Conservation (phyloP, 2,113 vertebrate species). For the Nycticryphes semicollaris region DNA sequence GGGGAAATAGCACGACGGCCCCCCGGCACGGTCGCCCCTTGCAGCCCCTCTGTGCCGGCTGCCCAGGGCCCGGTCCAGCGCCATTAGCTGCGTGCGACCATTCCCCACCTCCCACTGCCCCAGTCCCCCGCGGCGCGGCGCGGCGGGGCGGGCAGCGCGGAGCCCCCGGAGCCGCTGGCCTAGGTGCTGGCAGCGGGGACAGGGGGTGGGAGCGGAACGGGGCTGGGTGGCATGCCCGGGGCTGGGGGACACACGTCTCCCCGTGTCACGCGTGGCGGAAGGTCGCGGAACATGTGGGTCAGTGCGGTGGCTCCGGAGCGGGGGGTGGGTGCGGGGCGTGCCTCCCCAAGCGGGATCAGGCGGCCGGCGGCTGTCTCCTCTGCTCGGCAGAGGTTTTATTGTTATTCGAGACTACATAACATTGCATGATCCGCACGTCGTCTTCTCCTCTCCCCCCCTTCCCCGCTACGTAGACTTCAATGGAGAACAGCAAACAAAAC, state of each 20-base stretch:
- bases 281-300: conserved; percentile 36
- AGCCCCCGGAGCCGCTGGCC: background rate
- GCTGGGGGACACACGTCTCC: background rate
- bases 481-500: background rate
- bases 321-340: conserved; percentile 24
- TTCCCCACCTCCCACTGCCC: background rate
- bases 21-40: background rate
- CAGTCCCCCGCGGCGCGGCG: background rate
- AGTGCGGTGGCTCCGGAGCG: conserved; percentile 20
- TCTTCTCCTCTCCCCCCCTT: background rate
- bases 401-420: background rate
- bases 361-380: background rate
- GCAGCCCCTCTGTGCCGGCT: background rate
- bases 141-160: background rate
- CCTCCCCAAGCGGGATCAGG: background rate
- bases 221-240: background rate
- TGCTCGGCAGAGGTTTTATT: background rate
- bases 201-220: no score
- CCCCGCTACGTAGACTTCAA: background rate
- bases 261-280: background rate
- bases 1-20: background rate
- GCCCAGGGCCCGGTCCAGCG: background rate
- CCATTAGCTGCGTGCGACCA: background rate
- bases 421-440: conserved; percentile 14
- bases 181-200: background rate